These are phyloP conservation scores for Ctenosaura bakeri DNA, from an alignment of 2,797 vertebrate genomes.

Conservation along the genomic window DNA sequence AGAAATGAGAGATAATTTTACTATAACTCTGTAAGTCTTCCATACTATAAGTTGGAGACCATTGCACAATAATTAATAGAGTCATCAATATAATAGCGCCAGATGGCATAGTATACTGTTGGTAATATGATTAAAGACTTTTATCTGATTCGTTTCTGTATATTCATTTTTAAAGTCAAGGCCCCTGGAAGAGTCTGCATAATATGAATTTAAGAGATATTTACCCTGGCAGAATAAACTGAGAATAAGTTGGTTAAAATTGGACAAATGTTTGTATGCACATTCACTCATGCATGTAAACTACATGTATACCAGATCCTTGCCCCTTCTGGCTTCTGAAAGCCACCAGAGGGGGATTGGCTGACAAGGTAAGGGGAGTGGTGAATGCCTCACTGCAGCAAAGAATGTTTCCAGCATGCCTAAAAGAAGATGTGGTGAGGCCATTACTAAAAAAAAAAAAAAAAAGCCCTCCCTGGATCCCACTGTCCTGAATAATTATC, in stretches of 20 bases:
- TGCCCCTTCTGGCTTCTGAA: too few species aligned
- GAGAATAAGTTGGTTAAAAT: neutral
- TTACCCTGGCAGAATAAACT: neutral
- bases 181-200: neutral
- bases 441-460: too few species aligned
- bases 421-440: too few species aligned
- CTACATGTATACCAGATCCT: too few species aligned
- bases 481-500: too few species aligned
- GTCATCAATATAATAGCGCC: neutral
- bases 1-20: slow-evolving; percentile 4
- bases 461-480: too few species aligned
- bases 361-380: too few species aligned
- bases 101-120: neutral
- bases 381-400: too few species aligned
- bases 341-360: too few species aligned
- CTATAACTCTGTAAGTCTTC: neutral
- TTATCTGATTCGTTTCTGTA: neutral
- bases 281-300: too few species aligned
- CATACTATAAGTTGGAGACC: neutral
- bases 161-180: neutral
- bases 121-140: neutral
- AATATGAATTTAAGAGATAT: neutral
- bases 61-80: neutral
- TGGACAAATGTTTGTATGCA: too few species aligned
- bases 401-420: too few species aligned